These are phyloP conservation scores for Drosophila subobscura DNA, from an alignment of 1,140 invertebrate genomes.

Conservation along the genomic window DNA sequence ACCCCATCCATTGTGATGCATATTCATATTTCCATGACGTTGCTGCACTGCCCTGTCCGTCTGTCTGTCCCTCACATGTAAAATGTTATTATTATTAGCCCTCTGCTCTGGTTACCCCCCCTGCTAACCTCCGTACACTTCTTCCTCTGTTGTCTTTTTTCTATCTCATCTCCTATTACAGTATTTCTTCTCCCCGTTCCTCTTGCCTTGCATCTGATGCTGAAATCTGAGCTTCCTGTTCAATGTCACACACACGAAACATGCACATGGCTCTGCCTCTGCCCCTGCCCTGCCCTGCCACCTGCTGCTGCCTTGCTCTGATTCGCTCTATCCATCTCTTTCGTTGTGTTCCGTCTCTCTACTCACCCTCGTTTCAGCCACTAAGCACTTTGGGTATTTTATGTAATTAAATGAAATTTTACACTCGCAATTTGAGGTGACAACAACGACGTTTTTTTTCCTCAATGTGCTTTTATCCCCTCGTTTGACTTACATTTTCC, in stretches of 20 bases:
- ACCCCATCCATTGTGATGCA: conserved; percentile 29
- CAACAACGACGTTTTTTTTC: background rate
- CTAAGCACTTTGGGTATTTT: conserved; percentile 59
- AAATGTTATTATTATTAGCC: conserved; percentile 42
- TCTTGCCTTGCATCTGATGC: conserved; percentile 51
- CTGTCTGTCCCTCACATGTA: conserved; percentile 33
- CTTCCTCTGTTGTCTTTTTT: conserved; percentile 23
- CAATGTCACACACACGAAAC: conserved; percentile 57
- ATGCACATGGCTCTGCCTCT: conserved; percentile 12
- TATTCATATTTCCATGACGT: conserved; percentile 36
- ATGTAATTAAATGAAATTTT: conserved; percentile 79
- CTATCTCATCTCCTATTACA: conserved; percentile 32
- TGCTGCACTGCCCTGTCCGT: conserved; percentile 3
- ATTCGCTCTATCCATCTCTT: background rate
- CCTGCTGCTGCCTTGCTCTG: no score
- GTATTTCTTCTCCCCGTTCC: conserved; percentile 23
- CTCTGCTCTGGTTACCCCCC: conserved; percentile 30
- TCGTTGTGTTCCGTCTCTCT: background rate
- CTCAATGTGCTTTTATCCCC: background rate
- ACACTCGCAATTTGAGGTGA: conserved; percentile 47
- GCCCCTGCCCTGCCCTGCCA: no score
- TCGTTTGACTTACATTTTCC: no score
- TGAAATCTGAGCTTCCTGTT: conserved; percentile 79
- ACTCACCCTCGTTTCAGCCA: conserved; percentile 33
- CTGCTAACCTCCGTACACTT: background rate